Conservation (phyloP, 2,113 vertebrate genomes). For the Scytalopus superciliaris region DNA sequence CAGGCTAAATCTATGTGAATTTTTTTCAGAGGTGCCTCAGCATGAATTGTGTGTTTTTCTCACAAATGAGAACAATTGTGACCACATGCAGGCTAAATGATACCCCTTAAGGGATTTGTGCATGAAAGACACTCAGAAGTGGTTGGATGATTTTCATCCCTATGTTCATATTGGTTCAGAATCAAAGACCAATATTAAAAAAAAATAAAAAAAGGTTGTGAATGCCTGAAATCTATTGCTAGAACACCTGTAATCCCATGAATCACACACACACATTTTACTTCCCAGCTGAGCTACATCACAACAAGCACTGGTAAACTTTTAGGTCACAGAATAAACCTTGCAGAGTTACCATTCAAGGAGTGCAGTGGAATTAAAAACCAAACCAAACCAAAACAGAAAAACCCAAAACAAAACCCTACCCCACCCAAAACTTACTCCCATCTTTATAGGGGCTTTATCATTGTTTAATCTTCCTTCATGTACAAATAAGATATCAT, state of each 20-base stretch:
- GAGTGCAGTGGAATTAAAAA: background rate
- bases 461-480: background rate
- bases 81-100: background rate
- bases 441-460: background rate
- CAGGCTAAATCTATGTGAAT: background rate
- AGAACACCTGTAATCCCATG: background rate
- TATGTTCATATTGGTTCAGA: background rate
- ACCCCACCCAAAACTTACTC: background rate
- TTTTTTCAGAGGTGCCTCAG: background rate
- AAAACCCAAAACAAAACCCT: background rate
- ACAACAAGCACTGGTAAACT: background rate
- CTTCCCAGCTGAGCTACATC: background rate
- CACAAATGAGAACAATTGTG: background rate
- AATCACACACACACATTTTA: background rate
- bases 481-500: background rate
- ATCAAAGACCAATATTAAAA: background rate
- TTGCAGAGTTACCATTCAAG: background rate
- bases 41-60: background rate
- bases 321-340: background rate
- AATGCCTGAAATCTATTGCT: background rate
- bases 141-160: background rate
- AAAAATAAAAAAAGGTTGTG: background rate
- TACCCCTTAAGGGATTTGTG: background rate
- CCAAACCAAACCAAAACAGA: background rate
- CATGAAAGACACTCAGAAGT: background rate